Percentiles rank a stretch among this genome's conserved stretches.
Conservation (phyloP, 2,113 vertebrate genomes). For the Pachycephala philippinensis region DNA sequence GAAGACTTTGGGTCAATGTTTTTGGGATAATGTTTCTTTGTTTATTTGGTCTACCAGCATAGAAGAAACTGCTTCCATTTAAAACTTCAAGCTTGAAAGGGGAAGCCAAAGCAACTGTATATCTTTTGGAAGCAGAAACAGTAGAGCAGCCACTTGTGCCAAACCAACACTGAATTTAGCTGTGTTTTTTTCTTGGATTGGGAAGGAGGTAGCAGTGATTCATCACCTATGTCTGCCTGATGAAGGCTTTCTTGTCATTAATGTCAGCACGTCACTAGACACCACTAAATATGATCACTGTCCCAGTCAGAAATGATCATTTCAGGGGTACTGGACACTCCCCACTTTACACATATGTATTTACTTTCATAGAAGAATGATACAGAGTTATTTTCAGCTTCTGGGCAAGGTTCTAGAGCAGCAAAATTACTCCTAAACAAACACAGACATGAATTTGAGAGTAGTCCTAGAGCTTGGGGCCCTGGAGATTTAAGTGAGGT, state of each 20-base stretch:
- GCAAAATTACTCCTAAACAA: neutral
- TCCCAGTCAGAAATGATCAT: neutral
- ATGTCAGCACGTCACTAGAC: neutral
- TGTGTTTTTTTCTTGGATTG: neutral
- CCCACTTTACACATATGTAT: neutral
- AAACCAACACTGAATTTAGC: neutral
- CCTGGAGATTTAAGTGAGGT: neutral
- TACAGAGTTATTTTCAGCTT: neutral
- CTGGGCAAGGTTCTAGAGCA: neutral
- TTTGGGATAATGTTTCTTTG: neutral
- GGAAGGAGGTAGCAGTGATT: neutral
- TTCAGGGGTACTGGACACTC: neutral
- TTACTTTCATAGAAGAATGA: neutral
- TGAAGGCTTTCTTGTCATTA: neutral
- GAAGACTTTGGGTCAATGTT: neutral
- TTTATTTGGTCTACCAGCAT: neutral
- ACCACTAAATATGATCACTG: neutral
- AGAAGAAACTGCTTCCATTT: neutral
- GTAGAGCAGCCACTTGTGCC: neutral
- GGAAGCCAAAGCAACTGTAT: neutral
- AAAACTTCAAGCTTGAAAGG: neutral
- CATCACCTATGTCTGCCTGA: neutral
- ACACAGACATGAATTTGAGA: neutral
- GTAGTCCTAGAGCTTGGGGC: neutral
- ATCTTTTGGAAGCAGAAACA: neutral